A percentile compares a stretch with the other conserved stretches of the same genome.
Evolutionary conservation across 2,113 vertebrate genomes (phyloP).

Genomic region (Osmerus mordax): DNA sequence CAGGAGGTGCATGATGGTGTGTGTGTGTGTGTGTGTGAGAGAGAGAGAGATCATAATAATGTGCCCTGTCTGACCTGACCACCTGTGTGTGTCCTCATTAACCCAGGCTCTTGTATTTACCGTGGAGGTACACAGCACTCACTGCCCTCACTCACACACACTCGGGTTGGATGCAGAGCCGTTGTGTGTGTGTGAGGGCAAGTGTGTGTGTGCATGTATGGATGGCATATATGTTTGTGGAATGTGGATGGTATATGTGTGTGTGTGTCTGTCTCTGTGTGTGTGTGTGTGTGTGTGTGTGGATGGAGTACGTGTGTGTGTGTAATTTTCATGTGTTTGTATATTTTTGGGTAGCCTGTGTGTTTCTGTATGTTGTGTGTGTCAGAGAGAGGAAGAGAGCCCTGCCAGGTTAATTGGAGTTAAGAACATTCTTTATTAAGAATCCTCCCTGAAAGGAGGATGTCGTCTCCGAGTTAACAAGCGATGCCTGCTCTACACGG

Average conservation of each 20-base stretch:
- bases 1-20: conserved; percentile 1
- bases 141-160: no score
- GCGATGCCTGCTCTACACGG: conserved; percentile 35
- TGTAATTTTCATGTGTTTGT: no score
- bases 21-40: no score
- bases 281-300: neutral
- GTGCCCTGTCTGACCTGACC: neutral
- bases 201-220: neutral
- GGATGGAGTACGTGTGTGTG: no score
- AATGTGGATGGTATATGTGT: neutral
- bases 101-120: no score
- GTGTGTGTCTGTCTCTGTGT: no score
- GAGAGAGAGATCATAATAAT: neutral
- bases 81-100: neutral
- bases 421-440: conserved; percentile 52
- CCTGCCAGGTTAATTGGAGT: conserved; percentile 20
- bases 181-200: neutral
- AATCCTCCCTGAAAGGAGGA: conserved; percentile 32
- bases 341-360: no score
- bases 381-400: neutral
- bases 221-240: neutral
- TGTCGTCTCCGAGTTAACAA: conserved; percentile 53
- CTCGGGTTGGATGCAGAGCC: neutral
- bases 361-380: neutral
- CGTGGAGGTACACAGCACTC: no score